Evolutionary conservation across 2,113 vertebrate genomes (phyloP).

Genomic region (Shinisaurus crocodilurus): DNA sequence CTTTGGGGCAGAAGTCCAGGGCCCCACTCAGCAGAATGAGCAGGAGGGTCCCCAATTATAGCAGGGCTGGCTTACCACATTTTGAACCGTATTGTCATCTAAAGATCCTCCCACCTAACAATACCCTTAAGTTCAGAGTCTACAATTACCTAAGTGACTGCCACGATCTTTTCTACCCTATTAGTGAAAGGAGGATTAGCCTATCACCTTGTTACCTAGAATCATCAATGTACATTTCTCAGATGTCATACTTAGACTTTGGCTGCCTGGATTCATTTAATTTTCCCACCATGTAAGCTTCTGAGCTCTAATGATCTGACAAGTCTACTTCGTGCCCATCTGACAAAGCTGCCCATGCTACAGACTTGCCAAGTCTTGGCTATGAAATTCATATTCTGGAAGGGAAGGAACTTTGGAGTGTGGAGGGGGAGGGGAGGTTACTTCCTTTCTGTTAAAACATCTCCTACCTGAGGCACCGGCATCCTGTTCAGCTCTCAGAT

Average conservation of each 20-base stretch:
- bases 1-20: neutral
- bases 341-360: constrained; percentile 48
- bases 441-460: constrained; percentile 75
- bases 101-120: no score
- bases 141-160: neutral
- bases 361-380: constrained; percentile 46
- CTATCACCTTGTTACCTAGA: constrained; percentile 60
- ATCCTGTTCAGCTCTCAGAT: constrained; percentile 74
- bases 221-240: neutral
- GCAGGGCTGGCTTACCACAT: neutral
- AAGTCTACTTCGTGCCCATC: constrained; percentile 12
- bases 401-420: constrained; percentile 49
- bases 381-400: constrained; percentile 62
- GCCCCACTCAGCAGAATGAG: neutral
- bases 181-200: constrained; percentile 59
- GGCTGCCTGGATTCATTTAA: neutral
- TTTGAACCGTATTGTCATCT: neutral
- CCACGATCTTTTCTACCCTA: constrained; percentile 41
- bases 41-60: neutral
- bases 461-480: constrained; percentile 78
- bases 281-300: neutral
- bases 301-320: neutral
- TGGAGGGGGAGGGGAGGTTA: constrained; percentile 56
- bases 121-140: neutral
- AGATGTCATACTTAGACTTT: neutral